These are phyloP conservation scores for Eupithecia subumbrata DNA, from an alignment of 2,888 invertebrate genomes.

Conservation along the genomic window DNA sequence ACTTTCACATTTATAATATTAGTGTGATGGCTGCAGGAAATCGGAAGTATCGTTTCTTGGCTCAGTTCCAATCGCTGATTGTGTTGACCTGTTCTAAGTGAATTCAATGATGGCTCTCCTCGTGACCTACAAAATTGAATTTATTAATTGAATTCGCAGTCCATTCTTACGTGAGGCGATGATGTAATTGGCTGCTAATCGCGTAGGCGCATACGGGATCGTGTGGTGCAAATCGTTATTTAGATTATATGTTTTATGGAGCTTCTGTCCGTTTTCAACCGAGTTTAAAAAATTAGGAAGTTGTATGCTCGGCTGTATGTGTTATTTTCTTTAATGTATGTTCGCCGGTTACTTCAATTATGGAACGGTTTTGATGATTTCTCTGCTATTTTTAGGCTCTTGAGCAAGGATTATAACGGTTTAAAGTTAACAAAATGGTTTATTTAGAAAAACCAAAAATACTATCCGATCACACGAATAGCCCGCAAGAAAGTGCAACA, in stretches of 20 bases:
- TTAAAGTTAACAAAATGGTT: no score
- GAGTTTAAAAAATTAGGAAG: neutral
- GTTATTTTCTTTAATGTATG: no score
- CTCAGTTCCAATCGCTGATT: neutral
- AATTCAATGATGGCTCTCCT: neutral
- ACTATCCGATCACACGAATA: no score
- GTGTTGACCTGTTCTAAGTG: constrained; percentile 3
- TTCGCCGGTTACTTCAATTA: no score
- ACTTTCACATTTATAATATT: no score
- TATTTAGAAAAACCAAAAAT: no score
- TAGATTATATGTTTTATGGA: neutral
- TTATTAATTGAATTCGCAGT: neutral
- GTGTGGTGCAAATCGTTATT: neutral
- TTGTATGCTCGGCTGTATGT: no score
- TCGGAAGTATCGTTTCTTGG: neutral
- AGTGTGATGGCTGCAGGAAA: neutral
- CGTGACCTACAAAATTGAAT: neutral
- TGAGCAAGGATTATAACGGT: no score
- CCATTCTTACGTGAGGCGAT: neutral
- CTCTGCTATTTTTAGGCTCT: no score
- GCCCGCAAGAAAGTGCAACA: no score
- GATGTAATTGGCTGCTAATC: neutral
- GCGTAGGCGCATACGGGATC: neutral
- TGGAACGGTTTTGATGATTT: no score
- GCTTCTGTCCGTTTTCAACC: neutral